Conservation (phyloP, 2,113 vertebrate genomes). For the Coryphaenoides rupestris region DNA sequence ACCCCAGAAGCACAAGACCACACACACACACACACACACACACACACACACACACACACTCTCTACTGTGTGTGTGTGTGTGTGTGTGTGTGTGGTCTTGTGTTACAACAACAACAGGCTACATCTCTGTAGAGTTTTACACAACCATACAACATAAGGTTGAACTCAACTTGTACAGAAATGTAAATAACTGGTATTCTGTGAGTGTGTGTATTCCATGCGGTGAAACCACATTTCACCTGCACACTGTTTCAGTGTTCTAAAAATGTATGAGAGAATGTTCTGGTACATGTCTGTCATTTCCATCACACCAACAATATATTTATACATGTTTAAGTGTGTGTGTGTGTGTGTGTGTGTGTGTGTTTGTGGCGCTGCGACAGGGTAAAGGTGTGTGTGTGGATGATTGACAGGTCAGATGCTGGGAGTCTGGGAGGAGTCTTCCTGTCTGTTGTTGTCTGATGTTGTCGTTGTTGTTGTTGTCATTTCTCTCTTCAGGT, state of each 20-base stretch:
- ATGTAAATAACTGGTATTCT: too few relatives aligned
- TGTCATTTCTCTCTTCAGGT: slow-evolving; percentile 80
- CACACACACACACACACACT: not conserved
- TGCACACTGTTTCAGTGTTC: too few relatives aligned
- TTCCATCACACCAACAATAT: too few relatives aligned
- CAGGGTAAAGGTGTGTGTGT: slow-evolving; percentile 30
- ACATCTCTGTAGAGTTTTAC: too few relatives aligned
- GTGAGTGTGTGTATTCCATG: too few relatives aligned
- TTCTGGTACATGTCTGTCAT: too few relatives aligned
- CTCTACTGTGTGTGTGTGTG: not conserved
- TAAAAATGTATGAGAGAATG: too few relatives aligned
- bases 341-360: slow-evolving; percentile 34
- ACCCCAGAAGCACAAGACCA: not conserved
- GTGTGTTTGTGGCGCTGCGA: slow-evolving; percentile 11
- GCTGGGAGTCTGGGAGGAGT: slow-evolving; percentile 26
- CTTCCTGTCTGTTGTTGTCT: slow-evolving; percentile 62
- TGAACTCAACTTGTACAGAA: too few relatives aligned
- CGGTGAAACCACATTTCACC: too few relatives aligned
- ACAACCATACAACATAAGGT: too few relatives aligned
- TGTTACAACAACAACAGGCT: not conserved
- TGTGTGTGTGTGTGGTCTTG: slow-evolving; percentile 1
- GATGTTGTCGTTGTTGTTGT: slow-evolving; percentile 74
- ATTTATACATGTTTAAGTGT: slow-evolving; percentile 23
- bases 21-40: not conserved
- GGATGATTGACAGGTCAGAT: slow-evolving; percentile 16